Percentiles rank a stretch among this genome's conserved stretches.
Conservation (phyloP, 2,888 invertebrate species). For the Cremastinae sp. region DNA sequence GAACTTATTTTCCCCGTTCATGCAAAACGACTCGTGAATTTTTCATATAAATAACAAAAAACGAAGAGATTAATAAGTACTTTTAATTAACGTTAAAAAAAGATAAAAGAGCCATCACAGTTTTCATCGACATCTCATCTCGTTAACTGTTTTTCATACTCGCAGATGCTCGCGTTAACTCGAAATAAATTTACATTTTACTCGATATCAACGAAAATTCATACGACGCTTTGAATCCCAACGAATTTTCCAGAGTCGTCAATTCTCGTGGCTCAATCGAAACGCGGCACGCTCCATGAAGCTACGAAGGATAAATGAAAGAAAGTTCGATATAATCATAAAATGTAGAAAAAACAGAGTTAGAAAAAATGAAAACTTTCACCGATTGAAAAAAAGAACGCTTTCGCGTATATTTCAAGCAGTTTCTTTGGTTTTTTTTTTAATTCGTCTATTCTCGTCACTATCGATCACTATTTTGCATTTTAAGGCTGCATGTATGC, state of each 20-base stretch:
- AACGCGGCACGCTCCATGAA: background rate
- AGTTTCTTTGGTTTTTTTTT: constrained; percentile 6
- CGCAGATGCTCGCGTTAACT: no score
- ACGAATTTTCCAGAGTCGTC: no score
- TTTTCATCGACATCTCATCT: constrained; percentile 9
- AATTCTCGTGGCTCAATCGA: background rate
- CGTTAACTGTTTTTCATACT: constrained; percentile 19
- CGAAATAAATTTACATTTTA: background rate
- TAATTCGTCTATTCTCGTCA: constrained; percentile 1
- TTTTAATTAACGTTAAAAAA: background rate
- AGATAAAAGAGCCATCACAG: no score
- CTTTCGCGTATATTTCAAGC: background rate
- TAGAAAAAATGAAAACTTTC: no score
- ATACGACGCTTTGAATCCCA: constrained; percentile 3
- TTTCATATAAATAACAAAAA: background rate
- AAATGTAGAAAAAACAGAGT: no score
- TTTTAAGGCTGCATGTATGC: constrained; percentile 45
- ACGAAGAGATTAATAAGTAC: background rate
- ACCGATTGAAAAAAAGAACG: background rate
- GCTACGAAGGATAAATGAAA: background rate
- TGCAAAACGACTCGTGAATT: constrained; percentile 4
- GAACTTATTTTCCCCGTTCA: constrained; percentile 23
- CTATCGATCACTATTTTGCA: constrained; percentile 22
- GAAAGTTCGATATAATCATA: background rate
- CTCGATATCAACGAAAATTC: constrained; percentile 6